A percentile compares a stretch with the other conserved stretches of the same genome.
Evolutionary conservation across 2,888 invertebrate species (phyloP).

Genomic region (Apantesis nais): DNA sequence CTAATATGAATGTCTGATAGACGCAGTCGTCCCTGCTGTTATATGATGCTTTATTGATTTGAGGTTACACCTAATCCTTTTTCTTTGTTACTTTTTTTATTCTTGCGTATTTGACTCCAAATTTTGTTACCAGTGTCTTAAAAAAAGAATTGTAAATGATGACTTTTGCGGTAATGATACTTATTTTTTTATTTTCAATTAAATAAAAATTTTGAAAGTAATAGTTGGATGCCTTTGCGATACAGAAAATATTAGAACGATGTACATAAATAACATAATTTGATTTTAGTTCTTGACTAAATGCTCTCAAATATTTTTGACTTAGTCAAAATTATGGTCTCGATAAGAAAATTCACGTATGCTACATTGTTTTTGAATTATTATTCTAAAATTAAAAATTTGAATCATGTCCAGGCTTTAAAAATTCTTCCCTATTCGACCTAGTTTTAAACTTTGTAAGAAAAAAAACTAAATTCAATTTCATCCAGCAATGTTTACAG

Average conservation of each 20-base stretch:
- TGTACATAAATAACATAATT: neutral
- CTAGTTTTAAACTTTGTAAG: conserved; percentile 7
- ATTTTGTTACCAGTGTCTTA: neutral
- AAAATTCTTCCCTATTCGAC: neutral
- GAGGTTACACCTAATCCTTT: conserved; percentile 9
- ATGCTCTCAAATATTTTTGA: neutral
- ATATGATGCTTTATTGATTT: conserved; percentile 48
- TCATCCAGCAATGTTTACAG: neutral
- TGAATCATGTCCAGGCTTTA: conserved; percentile 13
- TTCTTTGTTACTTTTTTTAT: conserved; percentile 1
- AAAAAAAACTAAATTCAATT: neutral
- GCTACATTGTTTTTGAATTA: neutral
- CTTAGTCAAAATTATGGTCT: neutral
- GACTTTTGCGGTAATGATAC: neutral
- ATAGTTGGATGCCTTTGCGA: neutral
- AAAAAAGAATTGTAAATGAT: neutral
- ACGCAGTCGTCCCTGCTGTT: conserved; percentile 56
- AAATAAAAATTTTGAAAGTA: neutral
- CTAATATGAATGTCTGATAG: conserved; percentile 79
- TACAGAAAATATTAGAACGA: too few species aligned
- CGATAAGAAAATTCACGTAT: neutral
- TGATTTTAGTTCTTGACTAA: neutral
- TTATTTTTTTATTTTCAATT: neutral
- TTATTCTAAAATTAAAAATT: conserved; percentile 15
- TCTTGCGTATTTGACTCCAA: neutral